These are phyloP conservation scores for Empidonax alnorum DNA, from an alignment of 2,113 vertebrate species.

Conservation along the genomic window DNA sequence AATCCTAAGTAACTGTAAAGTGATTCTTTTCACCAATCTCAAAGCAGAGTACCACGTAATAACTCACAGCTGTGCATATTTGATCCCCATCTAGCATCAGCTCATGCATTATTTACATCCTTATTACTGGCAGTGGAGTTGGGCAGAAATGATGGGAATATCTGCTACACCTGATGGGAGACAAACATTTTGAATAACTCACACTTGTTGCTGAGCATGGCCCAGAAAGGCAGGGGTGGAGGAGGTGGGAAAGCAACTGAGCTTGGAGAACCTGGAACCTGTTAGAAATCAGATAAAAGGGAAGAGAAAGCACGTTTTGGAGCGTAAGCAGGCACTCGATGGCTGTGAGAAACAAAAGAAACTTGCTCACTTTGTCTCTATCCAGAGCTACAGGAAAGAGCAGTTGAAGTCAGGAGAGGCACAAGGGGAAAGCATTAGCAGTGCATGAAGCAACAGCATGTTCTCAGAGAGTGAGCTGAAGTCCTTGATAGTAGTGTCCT, in stretches of 20 bases:
- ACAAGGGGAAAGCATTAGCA: not conserved
- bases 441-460: not conserved
- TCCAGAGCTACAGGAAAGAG: not conserved
- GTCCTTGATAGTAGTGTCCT: not conserved
- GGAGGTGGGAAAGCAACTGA: not conserved
- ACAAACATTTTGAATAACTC: not conserved
- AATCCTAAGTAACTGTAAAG: not conserved
- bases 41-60: not conserved
- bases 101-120: conserved; percentile 35
- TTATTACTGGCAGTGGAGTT: not conserved
- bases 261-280: not conserved
- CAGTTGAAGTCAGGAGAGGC: not conserved
- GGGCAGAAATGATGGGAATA: not conserved
- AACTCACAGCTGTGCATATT: conserved; percentile 1
- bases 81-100: not conserved
- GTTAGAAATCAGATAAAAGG: not conserved
- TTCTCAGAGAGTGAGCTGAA: not conserved
- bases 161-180: not conserved
- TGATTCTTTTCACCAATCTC: not conserved
- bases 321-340: not conserved
- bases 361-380: not conserved
- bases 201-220: not conserved
- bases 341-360: not conserved
- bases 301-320: not conserved
- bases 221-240: not conserved